A percentile compares a stretch with the other conserved stretches of the same genome.
Conservation (phyloP, 2,888 invertebrate genomes). For the Phlogophora meticulosa region DNA sequence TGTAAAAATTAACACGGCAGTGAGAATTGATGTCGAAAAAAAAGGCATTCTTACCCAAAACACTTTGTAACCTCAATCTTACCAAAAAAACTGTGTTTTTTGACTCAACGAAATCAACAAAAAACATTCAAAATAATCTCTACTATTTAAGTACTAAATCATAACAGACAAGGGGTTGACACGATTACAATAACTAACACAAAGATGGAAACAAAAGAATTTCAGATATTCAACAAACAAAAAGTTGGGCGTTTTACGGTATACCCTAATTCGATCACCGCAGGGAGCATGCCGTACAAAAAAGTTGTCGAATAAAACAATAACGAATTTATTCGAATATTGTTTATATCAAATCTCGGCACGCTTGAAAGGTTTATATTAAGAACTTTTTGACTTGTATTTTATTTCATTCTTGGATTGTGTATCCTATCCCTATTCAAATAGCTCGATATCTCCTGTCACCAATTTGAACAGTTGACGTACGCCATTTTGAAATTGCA, state of each 20-base stretch:
- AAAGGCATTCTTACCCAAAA: background rate
- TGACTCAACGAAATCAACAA: background rate
- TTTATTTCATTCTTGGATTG: background rate
- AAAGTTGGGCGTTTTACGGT: constrained; percentile 73
- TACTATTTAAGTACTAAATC: constrained; percentile 68
- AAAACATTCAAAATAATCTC: background rate
- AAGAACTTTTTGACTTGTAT: background rate
- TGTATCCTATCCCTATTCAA: background rate
- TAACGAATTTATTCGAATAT: constrained; percentile 61
- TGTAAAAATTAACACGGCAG: constrained; percentile 20
- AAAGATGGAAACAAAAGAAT: constrained; percentile 74
- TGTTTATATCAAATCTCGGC: constrained; percentile 20
- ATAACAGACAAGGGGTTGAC: constrained; percentile 77
- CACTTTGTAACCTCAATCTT: background rate
- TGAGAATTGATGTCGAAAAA: constrained; percentile 1
- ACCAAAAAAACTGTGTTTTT: background rate
- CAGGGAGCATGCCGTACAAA: constrained; percentile 79
- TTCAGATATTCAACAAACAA: constrained; percentile 65
- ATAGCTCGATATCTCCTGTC: too few species aligned
- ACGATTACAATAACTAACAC: constrained; percentile 68
- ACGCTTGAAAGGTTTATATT: constrained; percentile 13
- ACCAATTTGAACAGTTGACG: too few species aligned
- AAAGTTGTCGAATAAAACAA: constrained; percentile 77
- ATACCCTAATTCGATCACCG: constrained; percentile 70
- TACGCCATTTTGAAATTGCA: too few species aligned